Conservation (phyloP, 2,113 vertebrate species). For the Megalops atlanticus region DNA sequence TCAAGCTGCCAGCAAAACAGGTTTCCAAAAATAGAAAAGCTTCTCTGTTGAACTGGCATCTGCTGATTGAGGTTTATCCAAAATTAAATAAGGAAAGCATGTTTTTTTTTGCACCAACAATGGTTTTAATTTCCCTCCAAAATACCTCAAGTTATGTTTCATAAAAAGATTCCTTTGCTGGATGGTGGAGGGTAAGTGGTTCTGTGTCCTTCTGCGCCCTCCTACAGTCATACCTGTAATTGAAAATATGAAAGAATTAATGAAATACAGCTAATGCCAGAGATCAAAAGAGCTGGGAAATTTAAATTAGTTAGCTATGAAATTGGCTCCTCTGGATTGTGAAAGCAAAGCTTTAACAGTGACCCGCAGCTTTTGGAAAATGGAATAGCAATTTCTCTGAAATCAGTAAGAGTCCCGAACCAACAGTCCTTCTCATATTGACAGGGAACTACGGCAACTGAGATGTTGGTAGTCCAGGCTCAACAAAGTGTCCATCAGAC, state of each 20-base stretch:
- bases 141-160: constrained; percentile 7
- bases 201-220: constrained; percentile 30
- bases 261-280: constrained; percentile 56
- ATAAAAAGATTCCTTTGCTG: constrained; percentile 22
- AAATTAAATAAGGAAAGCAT: background rate
- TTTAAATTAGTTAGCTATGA: constrained; percentile 57
- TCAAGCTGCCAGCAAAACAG: background rate
- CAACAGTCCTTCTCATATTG: background rate
- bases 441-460: too few species aligned
- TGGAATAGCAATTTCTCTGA: constrained; percentile 39
- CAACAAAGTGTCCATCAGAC: background rate
- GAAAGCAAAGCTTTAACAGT: constrained; percentile 42
- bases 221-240: constrained; percentile 50
- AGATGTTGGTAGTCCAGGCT: background rate
- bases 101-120: background rate
- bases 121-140: background rate
- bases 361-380: constrained; percentile 41
- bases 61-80: background rate
- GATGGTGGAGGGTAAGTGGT: constrained; percentile 10
- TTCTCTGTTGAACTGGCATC: background rate
- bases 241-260: constrained; percentile 58
- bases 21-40: background rate
- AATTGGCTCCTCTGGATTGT: constrained; percentile 50
- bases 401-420: constrained; percentile 6
- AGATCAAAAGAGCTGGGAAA: constrained; percentile 58